A percentile compares a stretch with the other conserved stretches of the same genome.
These are phyloP conservation scores for Drosophila infuscata DNA, from an alignment of 2,888 invertebrate genomes.

Conservation along the genomic window DNA sequence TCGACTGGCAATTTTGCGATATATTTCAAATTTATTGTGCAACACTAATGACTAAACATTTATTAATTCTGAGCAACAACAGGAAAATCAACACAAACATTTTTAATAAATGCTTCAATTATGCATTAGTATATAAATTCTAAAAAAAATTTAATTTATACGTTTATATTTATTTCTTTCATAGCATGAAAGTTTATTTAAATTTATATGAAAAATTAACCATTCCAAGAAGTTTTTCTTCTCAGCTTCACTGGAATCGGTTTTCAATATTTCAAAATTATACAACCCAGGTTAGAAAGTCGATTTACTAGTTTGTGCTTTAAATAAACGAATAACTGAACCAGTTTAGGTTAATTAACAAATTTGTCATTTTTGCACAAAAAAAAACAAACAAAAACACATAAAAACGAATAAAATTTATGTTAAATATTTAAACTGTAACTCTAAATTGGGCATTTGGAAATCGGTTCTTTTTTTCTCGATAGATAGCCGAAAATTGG, in stretches of 20 bases:
- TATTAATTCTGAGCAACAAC: conserved; percentile 55
- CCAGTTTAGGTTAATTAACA: conserved; percentile 69
- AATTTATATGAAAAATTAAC: too few relatives aligned
- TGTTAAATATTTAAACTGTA: conserved; percentile 20
- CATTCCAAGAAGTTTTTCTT: background rate
- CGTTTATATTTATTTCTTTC: too few relatives aligned
- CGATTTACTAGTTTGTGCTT: conserved; percentile 5
- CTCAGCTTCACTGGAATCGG: background rate
- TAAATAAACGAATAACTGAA: conserved; percentile 49
- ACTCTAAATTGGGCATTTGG: conserved; percentile 22
- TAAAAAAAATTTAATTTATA: background rate
- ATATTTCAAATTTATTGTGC: conserved; percentile 72
- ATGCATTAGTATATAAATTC: background rate
- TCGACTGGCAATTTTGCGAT: conserved; percentile 58
- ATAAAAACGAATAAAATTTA: conserved; percentile 18
- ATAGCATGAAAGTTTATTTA: background rate
- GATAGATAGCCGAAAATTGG: conserved; percentile 1
- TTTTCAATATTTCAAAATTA: background rate
- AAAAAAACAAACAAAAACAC: background rate
- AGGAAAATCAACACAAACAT: background rate
- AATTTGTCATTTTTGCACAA: conserved; percentile 69
- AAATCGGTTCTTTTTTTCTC: background rate
- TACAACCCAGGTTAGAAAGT: conserved; percentile 45
- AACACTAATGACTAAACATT: conserved; percentile 73
- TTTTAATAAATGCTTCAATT: background rate